Conservation (phyloP, 2,888 invertebrate species). For the Orthonychiurus folsomi region DNA sequence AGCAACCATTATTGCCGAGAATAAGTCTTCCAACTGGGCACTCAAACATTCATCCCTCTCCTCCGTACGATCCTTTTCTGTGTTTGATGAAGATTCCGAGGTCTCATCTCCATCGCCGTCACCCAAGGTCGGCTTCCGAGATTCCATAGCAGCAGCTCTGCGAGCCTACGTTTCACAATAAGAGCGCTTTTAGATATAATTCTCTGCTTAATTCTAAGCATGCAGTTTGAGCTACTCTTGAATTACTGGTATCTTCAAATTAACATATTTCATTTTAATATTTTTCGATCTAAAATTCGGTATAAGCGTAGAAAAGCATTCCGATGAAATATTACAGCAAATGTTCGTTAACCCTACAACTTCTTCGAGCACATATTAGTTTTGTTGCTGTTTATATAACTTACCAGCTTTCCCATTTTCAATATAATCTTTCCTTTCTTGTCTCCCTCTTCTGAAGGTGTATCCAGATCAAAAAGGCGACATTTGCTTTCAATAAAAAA, state of each 20-base stretch:
- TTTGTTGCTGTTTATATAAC: constrained; percentile 24
- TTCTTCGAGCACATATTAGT: background rate
- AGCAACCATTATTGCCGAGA: constrained; percentile 78
- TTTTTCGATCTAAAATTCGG: too few species aligned
- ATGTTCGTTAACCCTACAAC: too few species aligned
- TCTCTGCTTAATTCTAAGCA: background rate
- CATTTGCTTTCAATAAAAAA: constrained; percentile 59
- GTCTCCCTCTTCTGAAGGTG: constrained; percentile 47
- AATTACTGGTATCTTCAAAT: too few species aligned
- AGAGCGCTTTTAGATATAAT: background rate
- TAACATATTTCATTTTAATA: too few species aligned
- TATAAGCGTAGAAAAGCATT: too few species aligned
- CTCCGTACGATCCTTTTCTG: constrained; percentile 50
- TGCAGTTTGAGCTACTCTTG: too few species aligned
- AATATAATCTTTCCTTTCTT: constrained; percentile 51
- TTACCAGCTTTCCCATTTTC: constrained; percentile 50
- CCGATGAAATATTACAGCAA: too few species aligned
- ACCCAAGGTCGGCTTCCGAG: constrained; percentile 43
- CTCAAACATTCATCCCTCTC: constrained; percentile 32
- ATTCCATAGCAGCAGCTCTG: constrained; percentile 43
- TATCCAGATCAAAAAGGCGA: constrained; percentile 45
- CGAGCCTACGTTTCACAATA: constrained; percentile 28
- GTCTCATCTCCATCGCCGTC: constrained; percentile 56
- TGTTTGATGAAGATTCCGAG: constrained; percentile 62
- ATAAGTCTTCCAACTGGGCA: constrained; percentile 76